Percentiles rank a stretch among this genome's conserved stretches.
phyloP scores from a whole-genome alignment of 2,888 invertebrate species.

The Gortyna flavago region DNA sequence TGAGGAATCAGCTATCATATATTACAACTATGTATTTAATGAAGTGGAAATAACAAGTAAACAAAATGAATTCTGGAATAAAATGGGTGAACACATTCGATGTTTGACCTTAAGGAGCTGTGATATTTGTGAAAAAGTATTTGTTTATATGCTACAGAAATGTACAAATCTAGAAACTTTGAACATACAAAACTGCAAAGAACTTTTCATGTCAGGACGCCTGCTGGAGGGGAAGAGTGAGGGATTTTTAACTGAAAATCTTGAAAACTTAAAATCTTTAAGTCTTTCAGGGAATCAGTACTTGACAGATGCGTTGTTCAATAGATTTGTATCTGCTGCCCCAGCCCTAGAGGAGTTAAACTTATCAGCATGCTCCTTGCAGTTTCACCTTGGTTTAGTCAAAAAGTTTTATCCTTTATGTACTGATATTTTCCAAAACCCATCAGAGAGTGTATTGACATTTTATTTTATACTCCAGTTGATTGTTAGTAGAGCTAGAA shows the following conservation, averaged over 20 bases:
- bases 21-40: conserved; percentile 88
- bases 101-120: conserved; percentile 90
- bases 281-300: conserved; percentile 92
- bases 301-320: conserved; percentile 93
- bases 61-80: conserved; percentile 89
- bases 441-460: conserved; percentile 93
- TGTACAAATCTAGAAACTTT: conserved; percentile 90
- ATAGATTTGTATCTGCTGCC: conserved; percentile 91
- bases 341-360: conserved; percentile 91
- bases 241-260: conserved; percentile 83
- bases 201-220: conserved; percentile 93
- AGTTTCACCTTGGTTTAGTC: conserved; percentile 92
- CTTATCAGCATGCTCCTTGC: conserved; percentile 92
- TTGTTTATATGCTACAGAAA: conserved; percentile 90
- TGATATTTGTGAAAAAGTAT: conserved; percentile 91
- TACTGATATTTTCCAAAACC: conserved; percentile 79
- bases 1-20: conserved; percentile 83
- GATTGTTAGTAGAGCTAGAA: conserved; percentile 87
- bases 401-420: conserved; percentile 92
- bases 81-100: conserved; percentile 89
- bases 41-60: conserved; percentile 89
- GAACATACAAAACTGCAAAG: conserved; percentile 91
- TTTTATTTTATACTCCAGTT: conserved; percentile 92
- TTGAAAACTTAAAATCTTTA: conserved; percentile 89
- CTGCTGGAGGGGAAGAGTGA: conserved; percentile 91